Evolutionary conservation across 1,140 invertebrate genomes (phyloP).

Genomic region (Papilio dardanus): DNA sequence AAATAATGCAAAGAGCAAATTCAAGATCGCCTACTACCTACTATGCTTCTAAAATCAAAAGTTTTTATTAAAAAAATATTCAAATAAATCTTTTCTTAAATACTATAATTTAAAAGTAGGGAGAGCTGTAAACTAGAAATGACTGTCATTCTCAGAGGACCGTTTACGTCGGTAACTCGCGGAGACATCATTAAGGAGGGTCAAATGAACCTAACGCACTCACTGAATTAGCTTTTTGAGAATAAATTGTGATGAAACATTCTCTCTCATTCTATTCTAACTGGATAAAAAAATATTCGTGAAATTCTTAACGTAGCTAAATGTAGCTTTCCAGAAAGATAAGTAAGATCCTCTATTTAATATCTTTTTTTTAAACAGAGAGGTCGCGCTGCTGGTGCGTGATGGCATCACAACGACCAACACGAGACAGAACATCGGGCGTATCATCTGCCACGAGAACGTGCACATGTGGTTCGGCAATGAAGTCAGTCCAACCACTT

Average conservation of each 20-base stretch:
- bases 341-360: not conserved
- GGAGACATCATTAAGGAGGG: slow-evolving; percentile 38
- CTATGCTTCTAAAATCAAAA: no score
- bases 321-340: not conserved
- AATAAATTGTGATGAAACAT: slow-evolving; percentile 36
- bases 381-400: slow-evolving; percentile 68
- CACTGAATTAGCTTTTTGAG: slow-evolving; percentile 43
- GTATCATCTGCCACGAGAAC: slow-evolving; percentile 85
- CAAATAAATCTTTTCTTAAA: not conserved
- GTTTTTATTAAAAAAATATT: no score
- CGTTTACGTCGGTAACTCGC: slow-evolving; percentile 29
- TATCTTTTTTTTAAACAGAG: slow-evolving; percentile 53
- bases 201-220: slow-evolving; percentile 44
- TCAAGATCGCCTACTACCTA: no score
- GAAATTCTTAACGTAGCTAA: not conserved
- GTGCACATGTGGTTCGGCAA: slow-evolving; percentile 89
- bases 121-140: slow-evolving; percentile 6
- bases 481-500: slow-evolving; percentile 84
- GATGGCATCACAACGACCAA: slow-evolving; percentile 71
- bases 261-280: not conserved
- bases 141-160: slow-evolving; percentile 21
- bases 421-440: slow-evolving; percentile 76
- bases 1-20: no score
- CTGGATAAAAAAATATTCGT: not conserved
- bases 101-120: not conserved